Conservation (phyloP, 2,797 vertebrate species). For the Squalus acanthias region DNA sequence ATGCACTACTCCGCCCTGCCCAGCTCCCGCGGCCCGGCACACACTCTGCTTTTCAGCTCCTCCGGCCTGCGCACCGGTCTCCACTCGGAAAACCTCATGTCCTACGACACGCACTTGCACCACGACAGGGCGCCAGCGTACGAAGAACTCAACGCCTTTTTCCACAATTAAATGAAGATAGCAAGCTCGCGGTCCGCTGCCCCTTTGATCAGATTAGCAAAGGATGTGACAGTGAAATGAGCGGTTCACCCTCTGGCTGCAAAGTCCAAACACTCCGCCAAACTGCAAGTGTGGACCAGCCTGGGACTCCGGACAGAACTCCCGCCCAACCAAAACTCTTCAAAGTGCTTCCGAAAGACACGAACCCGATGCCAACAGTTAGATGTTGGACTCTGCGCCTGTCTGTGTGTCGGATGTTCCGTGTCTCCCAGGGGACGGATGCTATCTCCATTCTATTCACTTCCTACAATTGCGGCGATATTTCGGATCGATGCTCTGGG, state of each 20-base stretch:
- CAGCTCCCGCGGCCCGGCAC: constrained; percentile 68
- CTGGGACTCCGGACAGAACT: too few species aligned
- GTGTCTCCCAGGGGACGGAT: not conserved
- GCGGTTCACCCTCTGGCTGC: not conserved
- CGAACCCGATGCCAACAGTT: not conserved
- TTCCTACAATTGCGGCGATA: not conserved
- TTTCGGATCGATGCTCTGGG: not conserved
- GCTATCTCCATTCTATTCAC: not conserved
- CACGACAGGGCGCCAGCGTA: constrained; percentile 82
- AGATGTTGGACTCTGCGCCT: not conserved
- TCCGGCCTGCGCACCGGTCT: constrained; percentile 77
- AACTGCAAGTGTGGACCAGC: not conserved
- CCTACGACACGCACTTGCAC: constrained; percentile 90
- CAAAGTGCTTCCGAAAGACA: not conserved
- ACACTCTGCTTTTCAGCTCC: constrained; percentile 75
- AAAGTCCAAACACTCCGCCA: not conserved
- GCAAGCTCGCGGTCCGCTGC: not conserved
- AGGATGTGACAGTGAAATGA: not conserved
- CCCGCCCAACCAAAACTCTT: not conserved
- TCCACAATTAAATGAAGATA: constrained; percentile 73
- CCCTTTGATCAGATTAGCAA: not conserved
- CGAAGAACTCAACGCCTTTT: constrained; percentile 94
- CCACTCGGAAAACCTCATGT: constrained; percentile 88
- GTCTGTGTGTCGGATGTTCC: not conserved
- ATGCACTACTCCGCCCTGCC: constrained; percentile 90